Base-by-base conservation (phyloP, 2,888 invertebrate genomes). In the Dysmachus trigonus region DNA sequence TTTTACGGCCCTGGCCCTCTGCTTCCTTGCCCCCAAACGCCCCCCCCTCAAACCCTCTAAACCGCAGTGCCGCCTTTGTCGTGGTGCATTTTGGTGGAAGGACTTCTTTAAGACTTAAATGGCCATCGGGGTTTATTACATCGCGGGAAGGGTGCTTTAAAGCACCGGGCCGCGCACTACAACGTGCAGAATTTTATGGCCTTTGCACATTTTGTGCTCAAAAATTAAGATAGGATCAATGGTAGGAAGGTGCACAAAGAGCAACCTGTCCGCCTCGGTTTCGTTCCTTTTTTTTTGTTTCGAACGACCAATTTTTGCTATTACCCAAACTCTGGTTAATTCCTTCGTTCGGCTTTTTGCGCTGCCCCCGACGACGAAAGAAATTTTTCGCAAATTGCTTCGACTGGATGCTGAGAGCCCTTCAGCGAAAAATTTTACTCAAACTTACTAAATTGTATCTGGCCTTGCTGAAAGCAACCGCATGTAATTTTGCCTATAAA, bases 101-200 rank as follows among this genome's bases (percentile, higher is more conserved):
- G 53, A 81, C 53, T 81, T 62, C 81, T 81, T 81, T 33, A 81
- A 81, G 81, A 81, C 53, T 81, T 81, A 51, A 81, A 81, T 81
- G 81, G 81, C 18, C 33, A 81, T 53, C 53, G 81, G 53, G 62
- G 53, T 53, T 81, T 81, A 53, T 81, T 47, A 33, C 81, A 1
- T 15, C 35, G 47, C 81, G 81, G 31, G 53, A 33, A 81, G 81
- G 81, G 62, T 33, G 31, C 62, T 81, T 81, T 33, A 53, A 31
- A 33, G 53, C 33, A 81, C 81, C 31, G 53, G 33, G 10, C 62
- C 10, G 31, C 38, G 38, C 38, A 15, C 38, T 41, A 53, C 81
- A 51, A 41, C 81, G 31, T 22, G 81, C 18, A 53, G 33, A 62
- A 81, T 81, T 81, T 81, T 81, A 81, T 53, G 81, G n/a, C 33